phyloP scores from a whole-genome alignment of 2,888 invertebrate species.

The Cacoxenus indagator region DNA sequence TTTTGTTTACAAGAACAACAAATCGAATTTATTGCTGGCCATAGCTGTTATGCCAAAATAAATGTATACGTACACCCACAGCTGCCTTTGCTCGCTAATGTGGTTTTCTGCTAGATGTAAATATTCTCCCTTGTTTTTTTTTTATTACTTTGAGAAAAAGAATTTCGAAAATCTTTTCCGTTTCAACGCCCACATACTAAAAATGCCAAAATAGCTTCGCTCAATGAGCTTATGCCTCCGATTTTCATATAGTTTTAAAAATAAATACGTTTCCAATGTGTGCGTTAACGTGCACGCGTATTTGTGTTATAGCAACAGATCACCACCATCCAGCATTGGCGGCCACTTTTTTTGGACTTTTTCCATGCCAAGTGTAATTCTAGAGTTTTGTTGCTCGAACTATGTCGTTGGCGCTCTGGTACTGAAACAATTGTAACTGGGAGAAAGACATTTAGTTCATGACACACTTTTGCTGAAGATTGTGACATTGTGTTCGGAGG shows the following conservation, averaged over 20 bases:
- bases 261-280: slow-evolving; percentile 33
- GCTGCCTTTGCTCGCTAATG: background rate
- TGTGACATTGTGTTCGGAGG: no score
- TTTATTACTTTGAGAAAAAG: background rate
- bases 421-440: background rate
- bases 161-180: background rate
- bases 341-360: slow-evolving; percentile 8
- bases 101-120: background rate
- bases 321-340: background rate
- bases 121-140: background rate
- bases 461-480: slow-evolving; percentile 1
- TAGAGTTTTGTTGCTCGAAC: slow-evolving; percentile 41
- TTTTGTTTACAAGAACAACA: slow-evolving; percentile 3
- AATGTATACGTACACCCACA: background rate
- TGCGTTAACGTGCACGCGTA: slow-evolving; percentile 33
- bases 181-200: slow-evolving; percentile 12
- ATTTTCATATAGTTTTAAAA: slow-evolving; percentile 8
- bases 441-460: background rate
- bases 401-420: background rate
- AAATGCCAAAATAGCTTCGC: background rate
- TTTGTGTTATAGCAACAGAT: background rate
- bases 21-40: background rate
- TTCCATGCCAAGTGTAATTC: slow-evolving; percentile 48
- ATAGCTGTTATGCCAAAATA: background rate
- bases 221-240: slow-evolving; percentile 6